A percentile compares a stretch with the other conserved stretches of the same genome.
phyloP scores from a whole-genome alignment of 2,113 vertebrate genomes.

The Rhea americana region DNA sequence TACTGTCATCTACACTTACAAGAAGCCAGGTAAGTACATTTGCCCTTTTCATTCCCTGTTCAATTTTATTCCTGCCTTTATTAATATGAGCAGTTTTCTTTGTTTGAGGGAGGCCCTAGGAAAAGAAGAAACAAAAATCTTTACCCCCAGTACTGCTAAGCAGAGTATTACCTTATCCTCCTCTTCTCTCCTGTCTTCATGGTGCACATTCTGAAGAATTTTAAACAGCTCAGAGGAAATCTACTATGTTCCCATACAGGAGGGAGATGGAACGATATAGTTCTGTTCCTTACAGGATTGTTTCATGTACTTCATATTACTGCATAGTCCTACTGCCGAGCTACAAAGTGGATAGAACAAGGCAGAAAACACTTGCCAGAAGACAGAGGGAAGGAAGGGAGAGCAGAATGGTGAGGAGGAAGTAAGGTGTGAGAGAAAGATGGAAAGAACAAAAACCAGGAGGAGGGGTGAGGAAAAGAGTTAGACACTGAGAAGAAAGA shows the following conservation, averaged over 20 bases:
- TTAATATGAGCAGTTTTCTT: neutral
- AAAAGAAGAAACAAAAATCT: neutral
- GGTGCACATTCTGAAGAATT: neutral
- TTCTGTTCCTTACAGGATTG: neutral
- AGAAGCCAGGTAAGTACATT: neutral
- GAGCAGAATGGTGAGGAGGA: neutral
- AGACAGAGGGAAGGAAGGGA: neutral
- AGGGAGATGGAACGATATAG: neutral
- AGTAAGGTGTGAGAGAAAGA: neutral
- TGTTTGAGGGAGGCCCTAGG: neutral
- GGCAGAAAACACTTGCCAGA: neutral
- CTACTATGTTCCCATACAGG: neutral
- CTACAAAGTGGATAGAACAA: neutral
- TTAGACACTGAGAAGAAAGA: neutral
- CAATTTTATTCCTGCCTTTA: neutral
- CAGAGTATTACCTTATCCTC: neutral
- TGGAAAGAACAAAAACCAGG: neutral
- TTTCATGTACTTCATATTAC: too few relatives aligned
- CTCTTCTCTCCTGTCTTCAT: neutral
- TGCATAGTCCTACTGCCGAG: too few relatives aligned
- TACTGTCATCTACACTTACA: neutral
- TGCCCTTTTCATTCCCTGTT: neutral
- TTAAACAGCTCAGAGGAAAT: neutral
- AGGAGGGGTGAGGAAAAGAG: neutral
- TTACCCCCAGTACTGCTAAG: neutral